Evolutionary conservation across 2,113 vertebrate genomes (phyloP).

Genomic region (Hydrochoerus hydrochaeris): DNA sequence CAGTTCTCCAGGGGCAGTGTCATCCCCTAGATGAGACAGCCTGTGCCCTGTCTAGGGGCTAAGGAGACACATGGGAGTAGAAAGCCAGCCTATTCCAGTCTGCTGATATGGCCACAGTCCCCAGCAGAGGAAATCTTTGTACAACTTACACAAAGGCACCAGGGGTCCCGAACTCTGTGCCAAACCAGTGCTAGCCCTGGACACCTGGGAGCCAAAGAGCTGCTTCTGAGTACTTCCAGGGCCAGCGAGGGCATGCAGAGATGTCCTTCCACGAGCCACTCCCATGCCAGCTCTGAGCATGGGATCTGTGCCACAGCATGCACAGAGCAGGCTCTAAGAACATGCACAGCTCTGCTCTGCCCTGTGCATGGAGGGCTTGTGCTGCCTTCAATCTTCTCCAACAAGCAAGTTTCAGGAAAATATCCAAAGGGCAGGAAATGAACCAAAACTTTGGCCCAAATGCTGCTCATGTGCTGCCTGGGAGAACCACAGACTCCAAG

Average conservation of each 20-base stretch:
- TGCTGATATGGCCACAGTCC: background rate
- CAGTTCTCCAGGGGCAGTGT: background rate
- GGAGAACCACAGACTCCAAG: background rate
- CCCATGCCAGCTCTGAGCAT: background rate
- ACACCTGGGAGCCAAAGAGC: background rate
- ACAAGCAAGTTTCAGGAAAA: conserved; percentile 47
- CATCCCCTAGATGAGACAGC: background rate
- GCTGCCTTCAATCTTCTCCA: background rate
- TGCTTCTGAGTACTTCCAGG: background rate
- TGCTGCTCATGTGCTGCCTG: background rate
- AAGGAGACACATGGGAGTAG: background rate
- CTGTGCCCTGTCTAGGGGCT: conserved; percentile 14
- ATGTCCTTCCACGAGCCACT: background rate
- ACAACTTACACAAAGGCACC: background rate
- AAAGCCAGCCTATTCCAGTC: background rate
- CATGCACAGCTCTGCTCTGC: background rate
- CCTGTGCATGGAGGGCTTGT: background rate
- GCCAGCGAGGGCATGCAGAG: background rate
- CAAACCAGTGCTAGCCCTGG: background rate
- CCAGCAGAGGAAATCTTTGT: background rate
- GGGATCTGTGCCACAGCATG: background rate
- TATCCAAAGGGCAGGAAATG: conserved; percentile 12
- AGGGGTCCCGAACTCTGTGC: background rate
- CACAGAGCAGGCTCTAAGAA: conserved; percentile 17
- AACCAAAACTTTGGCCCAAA: background rate